Percentiles rank a stretch among this genome's conserved stretches.
These are phyloP conservation scores for Origma solitaria DNA, from an alignment of 2,113 vertebrate species.

Conservation along the genomic window DNA sequence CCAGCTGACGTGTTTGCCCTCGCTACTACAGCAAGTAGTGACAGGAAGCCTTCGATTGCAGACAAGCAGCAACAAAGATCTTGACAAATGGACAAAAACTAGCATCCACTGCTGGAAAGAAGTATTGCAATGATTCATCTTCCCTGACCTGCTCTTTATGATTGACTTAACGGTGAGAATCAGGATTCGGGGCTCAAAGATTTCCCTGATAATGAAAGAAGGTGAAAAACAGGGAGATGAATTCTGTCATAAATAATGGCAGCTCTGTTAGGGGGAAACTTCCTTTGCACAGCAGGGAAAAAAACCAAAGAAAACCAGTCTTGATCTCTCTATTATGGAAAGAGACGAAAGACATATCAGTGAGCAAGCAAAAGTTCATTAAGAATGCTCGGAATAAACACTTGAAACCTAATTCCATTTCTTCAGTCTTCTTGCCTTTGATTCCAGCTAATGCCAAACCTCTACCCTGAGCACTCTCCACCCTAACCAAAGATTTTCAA, in stretches of 20 bases:
- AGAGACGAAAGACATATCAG: neutral
- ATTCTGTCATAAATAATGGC: neutral
- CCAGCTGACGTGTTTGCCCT: neutral
- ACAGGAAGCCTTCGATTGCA: neutral
- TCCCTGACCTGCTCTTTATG: neutral
- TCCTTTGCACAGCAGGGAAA: neutral
- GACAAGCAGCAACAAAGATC: neutral
- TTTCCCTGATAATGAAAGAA: neutral
- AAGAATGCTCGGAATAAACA: neutral
- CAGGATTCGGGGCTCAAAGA: neutral
- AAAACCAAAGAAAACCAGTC: neutral
- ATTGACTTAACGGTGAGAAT: neutral
- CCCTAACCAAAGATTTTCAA: neutral
- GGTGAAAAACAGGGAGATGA: neutral
- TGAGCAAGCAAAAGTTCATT: neutral
- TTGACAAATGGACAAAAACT: conserved; percentile 7
- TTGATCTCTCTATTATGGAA: neutral
- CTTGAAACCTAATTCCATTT: neutral
- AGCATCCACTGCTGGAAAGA: neutral
- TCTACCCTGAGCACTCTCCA: neutral
- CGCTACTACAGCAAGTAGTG: neutral
- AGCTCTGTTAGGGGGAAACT: neutral
- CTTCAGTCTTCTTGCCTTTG: neutral
- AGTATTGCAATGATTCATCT: neutral
- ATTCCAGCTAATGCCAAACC: neutral